Conservation (phyloP, 2,113 vertebrate genomes). For the Carollia perspicillata region DNA sequence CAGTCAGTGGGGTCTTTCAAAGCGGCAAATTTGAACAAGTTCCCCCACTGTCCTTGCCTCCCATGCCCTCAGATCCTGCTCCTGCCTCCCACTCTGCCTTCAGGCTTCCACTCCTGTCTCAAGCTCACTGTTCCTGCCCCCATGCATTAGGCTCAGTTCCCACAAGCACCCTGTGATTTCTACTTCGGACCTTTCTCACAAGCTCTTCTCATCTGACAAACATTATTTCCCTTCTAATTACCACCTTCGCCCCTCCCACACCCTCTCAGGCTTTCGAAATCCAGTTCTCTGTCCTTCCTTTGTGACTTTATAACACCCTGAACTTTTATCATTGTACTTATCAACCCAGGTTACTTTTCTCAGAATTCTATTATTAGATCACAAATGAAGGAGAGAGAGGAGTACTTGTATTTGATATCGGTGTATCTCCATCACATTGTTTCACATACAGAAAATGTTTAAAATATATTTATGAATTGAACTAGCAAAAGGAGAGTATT, state of each 20-base stretch:
- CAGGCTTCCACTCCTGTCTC: not conserved
- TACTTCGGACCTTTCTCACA: not conserved
- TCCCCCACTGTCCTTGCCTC: not conserved
- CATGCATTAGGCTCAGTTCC: not conserved
- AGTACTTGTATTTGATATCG: not conserved
- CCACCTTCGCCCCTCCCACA: not conserved
- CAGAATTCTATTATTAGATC: not conserved
- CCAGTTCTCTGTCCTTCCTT: not conserved
- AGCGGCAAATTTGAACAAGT: not conserved
- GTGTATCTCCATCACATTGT: not conserved
- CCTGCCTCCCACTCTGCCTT: not conserved
- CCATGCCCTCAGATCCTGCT: not conserved
- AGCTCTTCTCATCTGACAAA: not conserved
- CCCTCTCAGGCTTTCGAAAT: not conserved
- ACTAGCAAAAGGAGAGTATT: not conserved
- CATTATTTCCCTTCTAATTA: constrained; percentile 11
- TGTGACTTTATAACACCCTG: not conserved
- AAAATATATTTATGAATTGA: not conserved
- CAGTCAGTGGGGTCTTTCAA: not conserved
- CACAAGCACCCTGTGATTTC: not conserved
- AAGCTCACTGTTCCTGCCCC: not conserved
- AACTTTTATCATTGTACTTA: not conserved
- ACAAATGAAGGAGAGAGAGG: not conserved
- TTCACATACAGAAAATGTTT: not conserved
- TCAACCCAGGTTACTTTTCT: not conserved